Conservation (phyloP, 2,888 invertebrate species). For the Boloria selene region DNA sequence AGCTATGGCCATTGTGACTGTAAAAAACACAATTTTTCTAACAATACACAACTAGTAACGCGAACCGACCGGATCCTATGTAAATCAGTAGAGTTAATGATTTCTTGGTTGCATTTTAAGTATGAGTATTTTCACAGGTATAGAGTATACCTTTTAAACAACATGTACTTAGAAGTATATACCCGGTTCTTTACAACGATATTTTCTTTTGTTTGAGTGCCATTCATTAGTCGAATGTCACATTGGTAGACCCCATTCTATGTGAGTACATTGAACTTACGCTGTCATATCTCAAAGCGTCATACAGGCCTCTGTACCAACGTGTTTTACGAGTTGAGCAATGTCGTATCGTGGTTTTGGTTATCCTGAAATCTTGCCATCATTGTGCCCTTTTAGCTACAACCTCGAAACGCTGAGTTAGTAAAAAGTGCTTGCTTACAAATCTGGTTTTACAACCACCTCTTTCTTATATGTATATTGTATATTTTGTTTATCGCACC, state of each 20-base stretch:
- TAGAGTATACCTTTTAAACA: constrained; percentile 10
- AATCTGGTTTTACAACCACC: constrained; percentile 41
- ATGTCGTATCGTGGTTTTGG: constrained; percentile 48
- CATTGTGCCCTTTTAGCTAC: constrained; percentile 28
- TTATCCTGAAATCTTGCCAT: constrained; percentile 40
- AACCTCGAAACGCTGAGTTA: constrained; percentile 8
- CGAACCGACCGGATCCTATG: background rate
- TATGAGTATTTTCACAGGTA: too few relatives aligned
- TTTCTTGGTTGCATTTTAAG: too few relatives aligned
- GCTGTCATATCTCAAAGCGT: constrained; percentile 64
- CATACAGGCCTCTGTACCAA: constrained; percentile 54
- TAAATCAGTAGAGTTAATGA: too few relatives aligned
- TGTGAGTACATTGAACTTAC: constrained; percentile 69
- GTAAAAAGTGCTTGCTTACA: constrained; percentile 17
- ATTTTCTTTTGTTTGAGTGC: constrained; percentile 70
- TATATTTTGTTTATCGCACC: constrained; percentile 13
- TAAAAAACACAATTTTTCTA: background rate
- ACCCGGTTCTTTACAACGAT: constrained; percentile 51
- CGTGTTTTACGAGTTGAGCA: constrained; percentile 69
- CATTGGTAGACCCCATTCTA: constrained; percentile 70
- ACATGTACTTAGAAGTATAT: constrained; percentile 56
- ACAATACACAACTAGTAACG: background rate
- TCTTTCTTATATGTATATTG: background rate
- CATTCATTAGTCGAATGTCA: constrained; percentile 78
- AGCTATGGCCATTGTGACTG: constrained; percentile 1